Conservation (phyloP, 1,140 invertebrate species). For the Theocolax elegans region DNA sequence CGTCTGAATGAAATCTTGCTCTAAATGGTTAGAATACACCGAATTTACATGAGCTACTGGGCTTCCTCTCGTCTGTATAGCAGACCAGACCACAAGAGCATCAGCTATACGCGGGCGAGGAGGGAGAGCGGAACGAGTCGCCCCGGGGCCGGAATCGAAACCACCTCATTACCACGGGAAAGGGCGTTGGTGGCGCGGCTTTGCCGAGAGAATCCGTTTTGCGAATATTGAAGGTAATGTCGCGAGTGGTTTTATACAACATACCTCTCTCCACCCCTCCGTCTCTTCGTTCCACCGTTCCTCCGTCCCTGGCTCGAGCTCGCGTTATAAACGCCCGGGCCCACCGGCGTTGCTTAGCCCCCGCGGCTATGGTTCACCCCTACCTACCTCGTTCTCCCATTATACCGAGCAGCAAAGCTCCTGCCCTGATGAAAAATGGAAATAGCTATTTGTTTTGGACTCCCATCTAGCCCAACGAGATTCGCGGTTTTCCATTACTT, state of each 20-base stretch:
- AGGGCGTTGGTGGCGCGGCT: slow-evolving; percentile 46
- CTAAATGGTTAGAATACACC: slow-evolving; percentile 45
- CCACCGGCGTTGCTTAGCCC: background rate
- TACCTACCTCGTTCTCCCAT: slow-evolving; percentile 11
- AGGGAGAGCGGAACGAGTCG: slow-evolving; percentile 36
- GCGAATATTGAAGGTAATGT: slow-evolving; percentile 68
- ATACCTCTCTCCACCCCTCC: slow-evolving; percentile 25
- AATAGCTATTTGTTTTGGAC: slow-evolving; percentile 55
- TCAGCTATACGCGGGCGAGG: slow-evolving; percentile 25
- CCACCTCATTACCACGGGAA: slow-evolving; percentile 63
- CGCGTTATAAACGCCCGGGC: slow-evolving; percentile 38
- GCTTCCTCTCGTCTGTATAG: slow-evolving; percentile 54
- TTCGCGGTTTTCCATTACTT: slow-evolving; percentile 20
- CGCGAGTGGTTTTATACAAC: slow-evolving; percentile 66
- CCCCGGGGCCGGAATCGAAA: slow-evolving; percentile 67
- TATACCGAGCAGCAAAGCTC: no score
- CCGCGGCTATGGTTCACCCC: slow-evolving; percentile 20
- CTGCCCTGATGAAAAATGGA: slow-evolving; percentile 63
- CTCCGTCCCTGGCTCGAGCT: no score
- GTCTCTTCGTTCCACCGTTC: no score
- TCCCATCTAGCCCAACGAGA: slow-evolving; percentile 12
- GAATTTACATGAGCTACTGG: slow-evolving; percentile 6
- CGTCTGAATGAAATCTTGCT: slow-evolving; percentile 26
- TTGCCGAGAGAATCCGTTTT: slow-evolving; percentile 64
- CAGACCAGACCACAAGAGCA: slow-evolving; percentile 55